phyloP scores from a whole-genome alignment of 2,888 invertebrate genomes.

The Lasioglossum calceatum region DNA sequence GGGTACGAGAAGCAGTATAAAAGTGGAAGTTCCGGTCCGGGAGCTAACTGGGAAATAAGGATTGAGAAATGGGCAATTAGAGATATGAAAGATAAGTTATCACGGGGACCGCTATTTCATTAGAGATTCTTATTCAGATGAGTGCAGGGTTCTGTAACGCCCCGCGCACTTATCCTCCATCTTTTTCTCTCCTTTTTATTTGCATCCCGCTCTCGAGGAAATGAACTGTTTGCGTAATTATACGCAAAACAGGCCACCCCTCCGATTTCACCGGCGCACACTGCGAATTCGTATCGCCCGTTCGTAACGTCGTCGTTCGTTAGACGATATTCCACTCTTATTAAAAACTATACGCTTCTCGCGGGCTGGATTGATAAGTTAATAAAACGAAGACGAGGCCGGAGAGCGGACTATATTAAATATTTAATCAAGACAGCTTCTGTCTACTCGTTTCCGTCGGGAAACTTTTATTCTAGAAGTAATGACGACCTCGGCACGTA shows the following conservation, averaged over 20 bases:
- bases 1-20: not conserved
- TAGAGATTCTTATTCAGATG: not conserved
- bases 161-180: no score
- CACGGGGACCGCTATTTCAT: constrained; percentile 22
- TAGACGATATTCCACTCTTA: not conserved
- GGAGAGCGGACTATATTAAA: not conserved
- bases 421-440: constrained; percentile 13
- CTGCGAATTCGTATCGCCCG: not conserved
- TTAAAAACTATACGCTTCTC: not conserved
- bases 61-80: constrained; percentile 24
- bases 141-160: not conserved
- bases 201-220: not conserved
- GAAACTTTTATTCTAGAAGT: constrained; percentile 6
- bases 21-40: not conserved
- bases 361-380: not conserved
- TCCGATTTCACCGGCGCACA: not conserved
- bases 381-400: not conserved
- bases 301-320: not conserved
- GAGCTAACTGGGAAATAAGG: constrained; percentile 1
- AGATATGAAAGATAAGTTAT: constrained; percentile 32
- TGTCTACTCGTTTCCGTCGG: not conserved
- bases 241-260: not conserved
- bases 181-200: not conserved
- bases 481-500: not conserved
- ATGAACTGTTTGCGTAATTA: constrained; percentile 2